A percentile compares a stretch with the other conserved stretches of the same genome.
Conservation (phyloP, 2,888 invertebrate genomes). For the Nomada ferruginata region DNA sequence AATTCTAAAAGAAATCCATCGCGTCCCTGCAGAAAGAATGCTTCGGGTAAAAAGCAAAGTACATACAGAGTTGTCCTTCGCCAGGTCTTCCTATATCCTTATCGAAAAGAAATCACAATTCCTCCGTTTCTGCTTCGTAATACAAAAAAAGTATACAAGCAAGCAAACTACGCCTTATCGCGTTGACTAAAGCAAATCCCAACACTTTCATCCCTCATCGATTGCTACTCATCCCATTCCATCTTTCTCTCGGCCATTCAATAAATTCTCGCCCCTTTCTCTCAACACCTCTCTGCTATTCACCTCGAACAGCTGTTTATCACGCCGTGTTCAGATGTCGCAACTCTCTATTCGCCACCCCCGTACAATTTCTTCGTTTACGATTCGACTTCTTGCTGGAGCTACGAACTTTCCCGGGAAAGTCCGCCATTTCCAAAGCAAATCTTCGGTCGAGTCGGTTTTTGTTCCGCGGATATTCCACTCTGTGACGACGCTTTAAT, state of each 20-base stretch:
- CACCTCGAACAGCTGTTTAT: conserved; percentile 56
- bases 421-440: conserved; percentile 20
- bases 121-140: not conserved
- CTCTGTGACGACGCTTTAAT: conserved; percentile 38
- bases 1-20: too few relatives aligned
- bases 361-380: conserved; percentile 36
- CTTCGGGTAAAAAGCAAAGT: too few relatives aligned
- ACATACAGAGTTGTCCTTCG: too few relatives aligned
- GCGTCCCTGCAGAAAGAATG: too few relatives aligned
- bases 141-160: conserved; percentile 4
- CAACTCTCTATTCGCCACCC: not conserved
- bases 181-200: conserved; percentile 22
- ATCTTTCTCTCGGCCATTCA: not conserved
- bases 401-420: conserved; percentile 29
- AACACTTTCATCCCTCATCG: conserved; percentile 34
- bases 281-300: conserved; percentile 23
- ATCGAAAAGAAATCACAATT: not conserved
- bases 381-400: conserved; percentile 35
- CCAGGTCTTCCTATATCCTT: not conserved
- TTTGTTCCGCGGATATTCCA: conserved; percentile 48
- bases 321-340: conserved; percentile 24
- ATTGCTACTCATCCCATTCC: conserved; percentile 42
- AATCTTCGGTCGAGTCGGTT: conserved; percentile 50
- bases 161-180: conserved; percentile 20
- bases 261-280: conserved; percentile 26